These are phyloP conservation scores for Peromyscus eremicus DNA, from an alignment of 2,797 vertebrate species.

Conservation along the genomic window DNA sequence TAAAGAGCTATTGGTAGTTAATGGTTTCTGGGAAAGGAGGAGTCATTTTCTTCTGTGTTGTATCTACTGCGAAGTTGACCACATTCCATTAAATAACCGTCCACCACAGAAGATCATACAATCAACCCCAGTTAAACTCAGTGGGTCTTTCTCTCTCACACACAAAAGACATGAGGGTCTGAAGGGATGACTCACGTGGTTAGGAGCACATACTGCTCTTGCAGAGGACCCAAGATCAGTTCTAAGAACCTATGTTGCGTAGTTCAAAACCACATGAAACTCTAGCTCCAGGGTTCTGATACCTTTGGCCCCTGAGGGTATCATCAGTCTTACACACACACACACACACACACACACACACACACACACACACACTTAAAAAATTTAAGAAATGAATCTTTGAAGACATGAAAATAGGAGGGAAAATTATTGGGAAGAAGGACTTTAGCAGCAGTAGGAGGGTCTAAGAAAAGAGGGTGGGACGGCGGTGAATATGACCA, in stretches of 20 bases:
- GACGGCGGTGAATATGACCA: background rate
- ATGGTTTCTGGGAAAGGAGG: background rate
- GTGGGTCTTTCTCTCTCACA: background rate
- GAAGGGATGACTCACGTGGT: background rate
- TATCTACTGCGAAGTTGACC: background rate
- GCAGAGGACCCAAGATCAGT: background rate
- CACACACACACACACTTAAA: background rate
- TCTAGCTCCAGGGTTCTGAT: background rate
- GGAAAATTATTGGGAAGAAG: background rate
- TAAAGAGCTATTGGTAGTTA: background rate
- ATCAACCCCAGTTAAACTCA: background rate
- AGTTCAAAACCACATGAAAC: background rate
- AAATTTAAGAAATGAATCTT: background rate
- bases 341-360: background rate
- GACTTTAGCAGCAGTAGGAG: background rate
- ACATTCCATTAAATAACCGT: background rate
- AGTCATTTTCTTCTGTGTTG: background rate
- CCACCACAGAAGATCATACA: accelerated
- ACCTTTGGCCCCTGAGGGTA: background rate
- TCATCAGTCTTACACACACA: background rate
- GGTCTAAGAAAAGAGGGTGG: background rate
- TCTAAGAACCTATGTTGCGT: background rate
- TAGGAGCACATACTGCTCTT: background rate
- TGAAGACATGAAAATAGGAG: background rate
- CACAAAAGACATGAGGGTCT: background rate